phyloP scores from a whole-genome alignment of 2,113 vertebrate genomes.

The Heterotilapia buettikoferi region DNA sequence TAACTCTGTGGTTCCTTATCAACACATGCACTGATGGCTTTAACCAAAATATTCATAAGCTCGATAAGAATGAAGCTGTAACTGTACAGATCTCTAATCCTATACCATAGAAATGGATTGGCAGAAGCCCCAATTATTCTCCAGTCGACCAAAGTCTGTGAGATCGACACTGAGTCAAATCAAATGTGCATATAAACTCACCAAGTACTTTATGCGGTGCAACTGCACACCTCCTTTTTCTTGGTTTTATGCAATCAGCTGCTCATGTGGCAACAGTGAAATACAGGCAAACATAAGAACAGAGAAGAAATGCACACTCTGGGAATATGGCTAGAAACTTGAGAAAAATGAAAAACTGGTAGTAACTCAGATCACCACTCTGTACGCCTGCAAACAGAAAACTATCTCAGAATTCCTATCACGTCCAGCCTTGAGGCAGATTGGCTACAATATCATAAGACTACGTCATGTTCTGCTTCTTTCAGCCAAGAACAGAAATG shows the following conservation, averaged over 20 bases:
- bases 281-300: not conserved
- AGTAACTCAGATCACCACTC: not conserved
- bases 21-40: not conserved
- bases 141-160: not conserved
- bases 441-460: not conserved
- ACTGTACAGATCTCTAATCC: not conserved
- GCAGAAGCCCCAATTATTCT: not conserved
- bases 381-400: not conserved
- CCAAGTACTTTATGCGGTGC: not conserved
- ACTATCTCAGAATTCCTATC: not conserved
- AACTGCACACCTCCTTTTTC: not conserved
- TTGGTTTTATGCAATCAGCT: not conserved
- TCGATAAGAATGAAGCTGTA: not conserved
- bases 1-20: not conserved
- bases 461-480: not conserved
- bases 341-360: not conserved
- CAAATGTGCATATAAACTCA: not conserved
- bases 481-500: not conserved
- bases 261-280: not conserved
- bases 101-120: not conserved
- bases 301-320: not conserved
- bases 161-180: not conserved
- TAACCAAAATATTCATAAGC: not conserved
- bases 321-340: not conserved
- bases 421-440: not conserved